phyloP scores from a whole-genome alignment of 2,888 invertebrate genomes.

The Epirrhoe alternata region DNA sequence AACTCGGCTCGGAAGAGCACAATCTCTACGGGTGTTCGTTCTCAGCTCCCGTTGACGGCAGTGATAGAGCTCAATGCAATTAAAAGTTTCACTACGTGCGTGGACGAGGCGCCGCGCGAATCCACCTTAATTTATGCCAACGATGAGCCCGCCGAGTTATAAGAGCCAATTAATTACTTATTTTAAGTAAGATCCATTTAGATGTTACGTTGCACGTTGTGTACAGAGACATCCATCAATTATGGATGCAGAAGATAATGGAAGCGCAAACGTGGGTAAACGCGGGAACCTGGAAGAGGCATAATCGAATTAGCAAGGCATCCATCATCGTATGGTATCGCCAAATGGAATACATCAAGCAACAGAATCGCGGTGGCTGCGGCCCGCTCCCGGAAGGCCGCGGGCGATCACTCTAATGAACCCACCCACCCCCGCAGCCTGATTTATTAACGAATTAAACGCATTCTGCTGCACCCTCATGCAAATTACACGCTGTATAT shows the following conservation, averaged over 20 bases:
- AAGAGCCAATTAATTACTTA: conserved; percentile 82
- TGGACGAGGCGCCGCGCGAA: conserved; percentile 75
- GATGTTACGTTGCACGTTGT: conserved; percentile 39
- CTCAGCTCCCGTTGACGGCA: conserved; percentile 78
- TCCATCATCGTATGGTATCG: conserved; percentile 68
- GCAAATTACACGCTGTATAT: conserved; percentile 55
- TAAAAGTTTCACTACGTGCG: conserved; percentile 85
- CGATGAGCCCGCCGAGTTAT: conserved; percentile 79
- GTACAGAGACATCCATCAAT: conserved; percentile 31
- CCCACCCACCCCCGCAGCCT: conserved; percentile 78
- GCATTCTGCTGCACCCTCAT: conserved; percentile 82
- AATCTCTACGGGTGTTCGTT: conserved; percentile 71
- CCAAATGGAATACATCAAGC: conserved; percentile 75
- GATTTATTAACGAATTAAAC: conserved; percentile 85
- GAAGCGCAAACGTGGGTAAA: conserved; percentile 25
- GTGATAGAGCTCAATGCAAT: conserved; percentile 83
- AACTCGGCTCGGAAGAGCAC: conserved; percentile 52
- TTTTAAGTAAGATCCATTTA: conserved; percentile 71
- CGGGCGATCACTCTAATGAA: conserved; percentile 83
- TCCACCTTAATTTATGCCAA: conserved; percentile 81
- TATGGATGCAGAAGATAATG: conserved; percentile 31
- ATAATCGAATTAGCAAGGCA: conserved; percentile 62
- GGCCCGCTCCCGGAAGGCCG: conserved; percentile 74
- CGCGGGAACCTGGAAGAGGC: conserved; percentile 21
- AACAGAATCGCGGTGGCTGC: conserved; percentile 65